These are phyloP conservation scores for Turritopsis rubra DNA, from an alignment of 30 jellyfish, hydroid and myxozoan species.

Conservation along the genomic window DNA sequence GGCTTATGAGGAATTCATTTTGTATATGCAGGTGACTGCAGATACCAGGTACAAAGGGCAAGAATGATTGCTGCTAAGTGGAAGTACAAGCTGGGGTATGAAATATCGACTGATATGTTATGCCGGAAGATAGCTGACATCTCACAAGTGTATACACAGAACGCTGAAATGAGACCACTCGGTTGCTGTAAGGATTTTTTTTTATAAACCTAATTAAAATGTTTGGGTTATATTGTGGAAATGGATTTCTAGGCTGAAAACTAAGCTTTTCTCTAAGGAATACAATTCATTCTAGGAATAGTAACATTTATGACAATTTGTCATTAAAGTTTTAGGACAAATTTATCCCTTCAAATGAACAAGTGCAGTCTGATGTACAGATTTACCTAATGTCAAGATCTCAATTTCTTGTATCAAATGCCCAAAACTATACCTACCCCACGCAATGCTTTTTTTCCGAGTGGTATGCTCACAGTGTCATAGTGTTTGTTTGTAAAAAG, in stretches of 20 bases:
- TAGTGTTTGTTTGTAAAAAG: too few relatives aligned
- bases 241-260: too few relatives aligned
- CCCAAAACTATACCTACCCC: too few relatives aligned
- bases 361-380: too few relatives aligned
- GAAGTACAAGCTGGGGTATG: constrained; percentile 78
- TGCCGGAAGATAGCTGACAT: constrained; percentile 78
- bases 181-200: constrained; percentile 75
- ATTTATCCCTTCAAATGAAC: too few relatives aligned
- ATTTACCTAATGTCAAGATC: too few relatives aligned
- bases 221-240: background rate
- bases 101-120: constrained; percentile 74
- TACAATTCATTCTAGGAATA: background rate
- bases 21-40: constrained; percentile 65
- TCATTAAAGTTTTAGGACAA: background rate
- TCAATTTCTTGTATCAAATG: too few relatives aligned
- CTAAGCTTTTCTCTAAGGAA: background rate
- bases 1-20: background rate
- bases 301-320: background rate
- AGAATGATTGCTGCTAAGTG: constrained; percentile 87
- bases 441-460: too few relatives aligned
- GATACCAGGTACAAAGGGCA: constrained; percentile 88
- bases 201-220: background rate
- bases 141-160: constrained; percentile 89
- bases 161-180: constrained; percentile 95
- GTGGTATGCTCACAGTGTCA: too few relatives aligned